Evolutionary conservation across 2,888 invertebrate genomes (phyloP).

Genomic region (Drosophila macrospina): DNA sequence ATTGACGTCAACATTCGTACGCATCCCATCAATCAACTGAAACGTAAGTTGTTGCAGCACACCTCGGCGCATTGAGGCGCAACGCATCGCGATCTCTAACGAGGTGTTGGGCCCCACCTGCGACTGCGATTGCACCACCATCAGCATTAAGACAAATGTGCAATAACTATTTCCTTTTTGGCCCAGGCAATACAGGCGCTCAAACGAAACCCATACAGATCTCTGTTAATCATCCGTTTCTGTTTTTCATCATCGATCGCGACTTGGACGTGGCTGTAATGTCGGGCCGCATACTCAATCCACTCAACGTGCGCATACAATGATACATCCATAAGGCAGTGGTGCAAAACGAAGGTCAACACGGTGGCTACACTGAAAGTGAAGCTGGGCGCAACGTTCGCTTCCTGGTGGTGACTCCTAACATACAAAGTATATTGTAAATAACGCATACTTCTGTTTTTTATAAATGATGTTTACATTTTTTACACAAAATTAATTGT

Average conservation of each 20-base stretch:
- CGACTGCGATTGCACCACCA: slow-evolving; percentile 34
- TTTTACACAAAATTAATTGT: slow-evolving; percentile 28
- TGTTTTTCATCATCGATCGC: slow-evolving; percentile 94
- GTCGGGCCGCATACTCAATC: slow-evolving; percentile 93
- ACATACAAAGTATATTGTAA: slow-evolving; percentile 45
- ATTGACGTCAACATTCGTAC: slow-evolving; percentile 93
- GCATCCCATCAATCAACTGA: slow-evolving; percentile 86
- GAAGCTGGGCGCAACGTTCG: slow-evolving; percentile 40
- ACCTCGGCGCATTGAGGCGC: slow-evolving; percentile 72
- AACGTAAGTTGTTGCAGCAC: slow-evolving; percentile 82
- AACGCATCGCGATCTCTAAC: slow-evolving; percentile 31
- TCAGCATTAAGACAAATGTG: slow-evolving; percentile 38
- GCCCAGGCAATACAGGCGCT: slow-evolving; percentile 83
- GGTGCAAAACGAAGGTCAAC: slow-evolving; percentile 69
- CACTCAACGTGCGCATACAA: slow-evolving; percentile 92
- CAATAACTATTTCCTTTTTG: slow-evolving; percentile 69
- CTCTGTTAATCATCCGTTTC: slow-evolving; percentile 92
- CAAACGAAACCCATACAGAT: slow-evolving; percentile 88
- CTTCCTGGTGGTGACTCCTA: slow-evolving; percentile 51
- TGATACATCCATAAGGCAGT: slow-evolving; percentile 82
- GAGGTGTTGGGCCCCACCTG: slow-evolving; percentile 65
- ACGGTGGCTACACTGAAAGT: slow-evolving; percentile 60
- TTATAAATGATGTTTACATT: slow-evolving; percentile 52
- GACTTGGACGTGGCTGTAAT: slow-evolving; percentile 92
- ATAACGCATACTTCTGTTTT: slow-evolving; percentile 47